Percentiles rank a stretch among this genome's conserved stretches.
Conservation (phyloP, 2,797 vertebrate genomes). For the Acestrorhynchus altus region DNA sequence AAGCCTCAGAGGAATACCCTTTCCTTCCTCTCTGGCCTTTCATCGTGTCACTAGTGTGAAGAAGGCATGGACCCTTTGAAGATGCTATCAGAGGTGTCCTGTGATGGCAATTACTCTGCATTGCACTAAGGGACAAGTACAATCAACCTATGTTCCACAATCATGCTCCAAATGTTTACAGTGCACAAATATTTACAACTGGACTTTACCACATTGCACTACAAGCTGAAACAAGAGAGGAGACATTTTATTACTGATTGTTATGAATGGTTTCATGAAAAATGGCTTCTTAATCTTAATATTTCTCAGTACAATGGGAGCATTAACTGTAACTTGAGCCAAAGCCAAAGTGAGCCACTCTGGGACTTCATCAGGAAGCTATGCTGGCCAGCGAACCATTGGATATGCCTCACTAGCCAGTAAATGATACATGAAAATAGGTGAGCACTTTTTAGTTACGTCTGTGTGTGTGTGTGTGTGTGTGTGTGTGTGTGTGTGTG, state of each 20-base stretch:
- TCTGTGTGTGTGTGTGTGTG: conserved; percentile 35
- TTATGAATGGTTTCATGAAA: no score
- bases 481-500: conserved; percentile 28
- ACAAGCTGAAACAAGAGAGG: neutral
- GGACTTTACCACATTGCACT: neutral
- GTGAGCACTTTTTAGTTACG: conserved; percentile 44
- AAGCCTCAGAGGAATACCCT: conserved; percentile 34
- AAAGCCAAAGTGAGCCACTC: conserved; percentile 18
- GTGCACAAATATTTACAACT: neutral
- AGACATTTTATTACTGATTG: no score
- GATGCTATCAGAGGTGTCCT: conserved; percentile 42
- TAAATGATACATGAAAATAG: conserved; percentile 53
- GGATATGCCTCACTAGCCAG: conserved; percentile 47
- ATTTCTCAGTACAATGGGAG: neutral
- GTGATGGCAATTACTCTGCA: conserved; percentile 38
- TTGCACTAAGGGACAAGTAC: neutral
- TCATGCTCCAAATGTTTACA: neutral
- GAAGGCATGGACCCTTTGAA: conserved; percentile 53
- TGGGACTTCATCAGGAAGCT: conserved; percentile 41
- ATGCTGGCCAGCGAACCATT: conserved; percentile 42
- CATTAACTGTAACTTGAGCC: conserved; percentile 34
- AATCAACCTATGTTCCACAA: neutral
- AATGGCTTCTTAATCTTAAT: no score
- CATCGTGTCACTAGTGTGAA: conserved; percentile 30
- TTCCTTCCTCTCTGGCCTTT: conserved; percentile 53